Conservation (phyloP, 2,888 invertebrate genomes). For the Cotesia congregata region DNA sequence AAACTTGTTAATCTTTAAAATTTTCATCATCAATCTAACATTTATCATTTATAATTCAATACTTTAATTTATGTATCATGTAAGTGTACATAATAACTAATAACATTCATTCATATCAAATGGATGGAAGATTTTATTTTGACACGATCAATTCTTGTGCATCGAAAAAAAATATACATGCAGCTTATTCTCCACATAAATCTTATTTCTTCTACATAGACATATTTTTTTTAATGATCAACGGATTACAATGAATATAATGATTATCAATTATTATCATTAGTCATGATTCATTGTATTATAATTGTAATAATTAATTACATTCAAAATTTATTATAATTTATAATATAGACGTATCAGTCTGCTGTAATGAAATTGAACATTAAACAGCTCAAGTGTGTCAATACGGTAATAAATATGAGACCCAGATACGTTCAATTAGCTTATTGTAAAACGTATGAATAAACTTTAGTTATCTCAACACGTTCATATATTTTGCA, state of each 20-base stretch:
- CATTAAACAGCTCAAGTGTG: background rate
- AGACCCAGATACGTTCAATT: background rate
- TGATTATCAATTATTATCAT: background rate
- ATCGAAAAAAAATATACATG: background rate
- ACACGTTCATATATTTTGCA: background rate
- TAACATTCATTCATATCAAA: background rate
- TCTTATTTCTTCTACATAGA: background rate
- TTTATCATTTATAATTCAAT: background rate
- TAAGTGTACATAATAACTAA: background rate
- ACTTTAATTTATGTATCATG: constrained; percentile 12
- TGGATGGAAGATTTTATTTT: constrained; percentile 22
- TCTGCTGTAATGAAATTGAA: background rate
- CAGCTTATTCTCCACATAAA: background rate
- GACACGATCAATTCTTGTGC: background rate
- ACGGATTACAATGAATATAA: background rate
- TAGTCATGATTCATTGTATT: too few relatives aligned
- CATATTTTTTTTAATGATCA: background rate
- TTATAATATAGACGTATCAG: background rate
- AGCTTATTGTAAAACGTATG: background rate
- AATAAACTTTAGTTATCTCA: background rate
- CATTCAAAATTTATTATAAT: background rate
- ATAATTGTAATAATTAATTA: background rate
- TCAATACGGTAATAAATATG: background rate
- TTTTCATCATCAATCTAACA: background rate
- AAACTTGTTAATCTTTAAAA: constrained; percentile 7